Conservation (phyloP, 2,113 vertebrate species). For the Neodontobutis hainanensis region DNA sequence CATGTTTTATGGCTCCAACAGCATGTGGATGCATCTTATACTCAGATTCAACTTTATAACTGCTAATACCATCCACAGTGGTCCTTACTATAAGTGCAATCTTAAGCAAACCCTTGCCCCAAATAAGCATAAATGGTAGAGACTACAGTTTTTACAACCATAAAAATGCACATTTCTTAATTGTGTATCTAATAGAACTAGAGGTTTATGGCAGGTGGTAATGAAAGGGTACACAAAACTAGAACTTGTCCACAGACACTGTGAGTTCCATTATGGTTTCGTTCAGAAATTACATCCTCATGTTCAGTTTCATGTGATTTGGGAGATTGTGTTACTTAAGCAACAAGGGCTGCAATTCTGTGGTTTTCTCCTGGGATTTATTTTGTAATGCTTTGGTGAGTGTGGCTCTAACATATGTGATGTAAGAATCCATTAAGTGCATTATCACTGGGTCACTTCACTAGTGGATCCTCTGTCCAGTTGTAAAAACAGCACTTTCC, state of each 20-base stretch:
- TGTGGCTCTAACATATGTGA: conserved; percentile 6
- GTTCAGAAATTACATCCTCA: too few species aligned
- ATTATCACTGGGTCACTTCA: conserved; percentile 39
- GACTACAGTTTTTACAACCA: too few species aligned
- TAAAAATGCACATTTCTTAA: too few species aligned
- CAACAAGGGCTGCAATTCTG: neutral
- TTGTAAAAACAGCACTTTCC: conserved; percentile 31
- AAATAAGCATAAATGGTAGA: too few species aligned
- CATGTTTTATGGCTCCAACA: neutral
- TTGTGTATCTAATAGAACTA: too few species aligned
- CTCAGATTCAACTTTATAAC: neutral
- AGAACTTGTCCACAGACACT: too few species aligned
- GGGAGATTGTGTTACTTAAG: neutral
- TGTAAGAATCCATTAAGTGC: conserved; percentile 42
- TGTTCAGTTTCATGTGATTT: neutral
- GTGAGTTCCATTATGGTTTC: too few species aligned
- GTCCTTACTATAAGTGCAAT: too few species aligned
- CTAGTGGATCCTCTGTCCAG: conserved; percentile 8
- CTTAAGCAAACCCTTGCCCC: too few species aligned
- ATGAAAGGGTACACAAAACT: too few species aligned
- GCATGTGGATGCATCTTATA: conserved; percentile 1
- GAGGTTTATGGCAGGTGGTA: too few species aligned
- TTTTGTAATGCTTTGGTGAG: neutral
- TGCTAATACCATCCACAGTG: neutral
- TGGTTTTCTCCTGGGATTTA: neutral